phyloP scores from a whole-genome alignment of 2,888 invertebrate species.

The Acanthosepion esculentum region DNA sequence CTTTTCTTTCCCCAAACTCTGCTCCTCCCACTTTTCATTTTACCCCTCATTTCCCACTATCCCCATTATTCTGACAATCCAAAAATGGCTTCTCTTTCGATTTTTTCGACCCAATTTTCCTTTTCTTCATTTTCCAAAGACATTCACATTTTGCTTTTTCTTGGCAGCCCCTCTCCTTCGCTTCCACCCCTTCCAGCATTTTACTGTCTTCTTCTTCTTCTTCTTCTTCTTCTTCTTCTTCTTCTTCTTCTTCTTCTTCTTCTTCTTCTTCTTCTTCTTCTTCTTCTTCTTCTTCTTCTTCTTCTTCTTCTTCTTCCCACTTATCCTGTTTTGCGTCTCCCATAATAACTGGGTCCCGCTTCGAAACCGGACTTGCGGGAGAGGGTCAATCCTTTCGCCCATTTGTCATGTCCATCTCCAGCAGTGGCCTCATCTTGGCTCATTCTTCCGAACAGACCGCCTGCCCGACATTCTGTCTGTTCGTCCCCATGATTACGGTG shows the following conservation, averaged over 20 bases:
- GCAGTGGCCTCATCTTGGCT: too few relatives aligned
- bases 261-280: background rate
- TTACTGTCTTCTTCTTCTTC: background rate
- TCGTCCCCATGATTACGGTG: background rate
- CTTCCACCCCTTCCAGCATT: background rate
- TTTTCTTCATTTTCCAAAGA: background rate
- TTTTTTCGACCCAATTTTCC: background rate
- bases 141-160: background rate
- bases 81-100: background rate
- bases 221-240: background rate
- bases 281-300: background rate
- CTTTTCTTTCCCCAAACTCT: background rate
- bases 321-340: background rate
- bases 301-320: background rate
- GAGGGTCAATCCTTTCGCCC: conserved; percentile 33
- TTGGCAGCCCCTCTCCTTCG: background rate
- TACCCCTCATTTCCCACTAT: background rate
- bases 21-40: background rate
- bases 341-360: background rate
- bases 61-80: background rate
- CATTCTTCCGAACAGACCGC: background rate
- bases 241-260: background rate
- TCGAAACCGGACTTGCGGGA: background rate
- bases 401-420: background rate
- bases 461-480: background rate